phyloP scores from a whole-genome alignment of 2,888 invertebrate species.

The Dimorphilus gyrociliatus region DNA sequence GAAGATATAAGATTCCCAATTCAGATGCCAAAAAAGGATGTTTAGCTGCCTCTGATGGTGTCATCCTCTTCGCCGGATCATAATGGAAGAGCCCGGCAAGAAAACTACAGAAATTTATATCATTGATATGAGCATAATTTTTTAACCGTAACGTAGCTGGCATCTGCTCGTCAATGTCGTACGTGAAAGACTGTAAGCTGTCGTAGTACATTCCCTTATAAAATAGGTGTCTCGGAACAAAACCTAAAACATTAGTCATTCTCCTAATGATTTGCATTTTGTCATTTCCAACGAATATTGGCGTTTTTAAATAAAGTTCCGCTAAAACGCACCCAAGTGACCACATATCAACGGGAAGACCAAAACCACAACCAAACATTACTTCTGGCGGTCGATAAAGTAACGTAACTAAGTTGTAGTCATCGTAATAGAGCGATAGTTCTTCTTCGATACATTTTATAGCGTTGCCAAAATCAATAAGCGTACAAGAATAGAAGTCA shows the following conservation, averaged over 20 bases:
- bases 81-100: conserved; percentile 19
- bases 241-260: conserved; percentile 11
- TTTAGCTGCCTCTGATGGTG: conserved; percentile 17
- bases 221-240: too few relatives aligned
- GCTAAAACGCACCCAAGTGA: conserved; percentile 29
- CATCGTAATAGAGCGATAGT: conserved; percentile 26
- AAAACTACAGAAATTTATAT: too few relatives aligned
- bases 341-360: conserved; percentile 31
- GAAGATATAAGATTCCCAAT: conserved; percentile 15
- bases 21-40: conserved; percentile 27
- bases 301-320: conserved; percentile 20
- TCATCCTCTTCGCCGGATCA: conserved; percentile 22
- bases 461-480: conserved; percentile 31
- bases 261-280: conserved; percentile 15
- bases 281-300: conserved; percentile 18
- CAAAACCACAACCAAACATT: conserved; percentile 27
- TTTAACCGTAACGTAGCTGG: too few relatives aligned
- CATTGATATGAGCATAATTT: conserved; percentile 19
- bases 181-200: too few relatives aligned
- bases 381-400: conserved; percentile 33
- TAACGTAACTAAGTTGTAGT: conserved; percentile 29
- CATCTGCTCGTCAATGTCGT: too few relatives aligned
- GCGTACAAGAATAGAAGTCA: conserved; percentile 17
- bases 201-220: too few relatives aligned
- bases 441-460: conserved; percentile 23